Percentiles rank a stretch among this genome's conserved stretches.
These are phyloP conservation scores for Tortricodes alternella DNA, from an alignment of 2,888 invertebrate species.

Conservation along the genomic window DNA sequence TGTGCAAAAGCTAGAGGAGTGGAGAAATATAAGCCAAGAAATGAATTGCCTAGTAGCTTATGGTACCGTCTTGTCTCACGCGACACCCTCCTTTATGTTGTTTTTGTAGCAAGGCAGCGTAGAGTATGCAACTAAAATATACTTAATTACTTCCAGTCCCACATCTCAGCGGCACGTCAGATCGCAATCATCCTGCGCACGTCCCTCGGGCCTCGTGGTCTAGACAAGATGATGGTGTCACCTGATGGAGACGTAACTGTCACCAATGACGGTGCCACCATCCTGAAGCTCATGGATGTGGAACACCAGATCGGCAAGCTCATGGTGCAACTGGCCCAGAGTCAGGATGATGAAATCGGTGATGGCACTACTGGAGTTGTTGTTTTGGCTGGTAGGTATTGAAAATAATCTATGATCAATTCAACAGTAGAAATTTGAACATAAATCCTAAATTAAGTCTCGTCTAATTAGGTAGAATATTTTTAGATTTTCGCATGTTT, in stretches of 20 bases:
- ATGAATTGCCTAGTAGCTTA: too few relatives aligned
- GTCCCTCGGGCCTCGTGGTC: constrained; percentile 97
- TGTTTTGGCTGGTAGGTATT: constrained; percentile 84
- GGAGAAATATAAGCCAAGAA: too few relatives aligned
- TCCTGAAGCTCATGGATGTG: constrained; percentile 99
- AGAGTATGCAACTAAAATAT: not conserved
- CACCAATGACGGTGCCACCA: constrained; percentile 99
- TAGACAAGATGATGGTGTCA: constrained; percentile 99
- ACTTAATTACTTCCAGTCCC: constrained; percentile 88
- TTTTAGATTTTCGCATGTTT: too few relatives aligned
- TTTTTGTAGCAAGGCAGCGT: too few relatives aligned
- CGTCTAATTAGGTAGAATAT: too few relatives aligned
- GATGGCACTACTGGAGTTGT: constrained; percentile 99
- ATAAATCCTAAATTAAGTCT: too few relatives aligned
- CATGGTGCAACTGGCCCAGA: constrained; percentile 98
- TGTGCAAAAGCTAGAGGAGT: too few relatives aligned
- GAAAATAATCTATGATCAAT: too few relatives aligned
- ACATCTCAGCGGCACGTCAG: constrained; percentile 97
- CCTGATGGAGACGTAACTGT: constrained; percentile 98
- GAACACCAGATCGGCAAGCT: constrained; percentile 99
- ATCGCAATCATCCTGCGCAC: constrained; percentile 95
- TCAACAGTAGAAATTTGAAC: too few relatives aligned
- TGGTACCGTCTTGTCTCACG: too few relatives aligned
- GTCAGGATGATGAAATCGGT: constrained; percentile 99
- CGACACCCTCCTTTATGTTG: too few relatives aligned